These are phyloP conservation scores for Nasonia vitripennis DNA, from an alignment of 1,140 invertebrate species.

Conservation along the genomic window DNA sequence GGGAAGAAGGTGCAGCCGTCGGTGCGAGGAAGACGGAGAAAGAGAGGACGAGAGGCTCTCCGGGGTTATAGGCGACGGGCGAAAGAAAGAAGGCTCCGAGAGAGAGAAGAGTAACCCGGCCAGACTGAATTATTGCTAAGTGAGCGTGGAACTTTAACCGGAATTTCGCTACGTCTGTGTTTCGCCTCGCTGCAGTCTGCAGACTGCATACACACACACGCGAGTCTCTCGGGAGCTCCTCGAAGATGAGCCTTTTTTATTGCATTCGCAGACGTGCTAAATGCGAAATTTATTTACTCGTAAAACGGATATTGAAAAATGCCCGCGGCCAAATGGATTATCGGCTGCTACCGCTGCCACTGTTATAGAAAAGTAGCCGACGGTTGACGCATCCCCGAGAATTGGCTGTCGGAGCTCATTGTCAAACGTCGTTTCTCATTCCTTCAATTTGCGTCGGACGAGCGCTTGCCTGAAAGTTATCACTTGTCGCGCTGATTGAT, in stretches of 20 bases:
- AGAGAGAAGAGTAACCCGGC: constrained; percentile 59
- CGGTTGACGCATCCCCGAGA: constrained; percentile 32
- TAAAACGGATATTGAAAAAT: constrained; percentile 52
- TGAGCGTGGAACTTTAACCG: constrained; percentile 69
- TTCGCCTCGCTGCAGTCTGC: not conserved
- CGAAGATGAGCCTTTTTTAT: constrained; percentile 15
- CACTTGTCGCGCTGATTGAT: not conserved
- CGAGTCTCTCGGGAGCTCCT: no score
- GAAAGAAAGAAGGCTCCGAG: constrained; percentile 55
- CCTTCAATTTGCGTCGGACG: not conserved
- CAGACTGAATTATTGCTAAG: constrained; percentile 70
- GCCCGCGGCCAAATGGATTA: constrained; percentile 35
- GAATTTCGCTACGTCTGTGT: constrained; percentile 34
- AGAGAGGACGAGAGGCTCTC: constrained; percentile 34
- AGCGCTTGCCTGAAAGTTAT: not conserved
- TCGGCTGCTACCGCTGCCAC: constrained; percentile 19
- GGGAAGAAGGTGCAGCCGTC: constrained; percentile 40
- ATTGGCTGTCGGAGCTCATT: constrained; percentile 34
- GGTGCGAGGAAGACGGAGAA: not conserved
- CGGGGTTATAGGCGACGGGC: constrained; percentile 59
- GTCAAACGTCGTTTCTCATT: constrained; percentile 23
- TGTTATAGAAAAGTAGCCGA: constrained; percentile 22
- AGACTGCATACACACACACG: not conserved
- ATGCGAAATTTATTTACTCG: constrained; percentile 52
- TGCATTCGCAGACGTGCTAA: constrained; percentile 31